Evolutionary conservation across 2,888 invertebrate species (phyloP), one percentile per base, ranked within the genome.

Genomic region (Epirrhoe tristata): DNA sequence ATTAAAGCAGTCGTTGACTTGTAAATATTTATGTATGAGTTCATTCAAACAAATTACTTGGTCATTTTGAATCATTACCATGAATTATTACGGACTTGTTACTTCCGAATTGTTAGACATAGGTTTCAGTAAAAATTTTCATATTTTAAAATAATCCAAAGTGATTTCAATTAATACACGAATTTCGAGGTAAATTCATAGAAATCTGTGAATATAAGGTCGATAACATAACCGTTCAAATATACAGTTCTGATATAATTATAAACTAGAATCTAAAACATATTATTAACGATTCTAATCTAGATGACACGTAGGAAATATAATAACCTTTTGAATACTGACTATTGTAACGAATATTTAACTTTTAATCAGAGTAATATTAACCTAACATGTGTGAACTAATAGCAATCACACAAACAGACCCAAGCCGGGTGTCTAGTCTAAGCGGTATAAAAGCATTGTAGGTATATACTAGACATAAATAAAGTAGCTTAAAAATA

Each of bases 51-150:
- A 63, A 58, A 56, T 63, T 48, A 72, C 58, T 53, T 57, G 60
- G 51, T 61, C 24, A 58, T 58, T 58, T 69, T 71, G 50, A 62
- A 65, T 73, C 54, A 69, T 67, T 69, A 57, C 57, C 43, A 24
- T 71, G 50, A 63, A 65, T 73, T 52, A 69, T 67, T 69, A 57
- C 57, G 31, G 70, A 69, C 72, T 74, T 67, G 63, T 71, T 71
- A 83, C 81, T 83, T 78, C 84, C 80, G 79, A 86, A 84, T 81
- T n/a, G 10, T 39, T 39, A n/a, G n/a, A n/a, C n/a, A n/a, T n/a
- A n/a, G n/a, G n/a, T n/a, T n/a, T n/a, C n/a, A n/a, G n/a, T n/a
- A n/a, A n/a, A n/a, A n/a, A n/a, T n/a, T n/a, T n/a, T n/a, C 24
- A 24, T 24, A 24, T 17, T 74, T 68, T 77, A 79, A 72, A 80